A percentile compares a stretch with the other conserved stretches of the same genome.
Evolutionary conservation across 2,797 vertebrate species (phyloP).

Genomic region (Cyprinodon diabolis): DNA sequence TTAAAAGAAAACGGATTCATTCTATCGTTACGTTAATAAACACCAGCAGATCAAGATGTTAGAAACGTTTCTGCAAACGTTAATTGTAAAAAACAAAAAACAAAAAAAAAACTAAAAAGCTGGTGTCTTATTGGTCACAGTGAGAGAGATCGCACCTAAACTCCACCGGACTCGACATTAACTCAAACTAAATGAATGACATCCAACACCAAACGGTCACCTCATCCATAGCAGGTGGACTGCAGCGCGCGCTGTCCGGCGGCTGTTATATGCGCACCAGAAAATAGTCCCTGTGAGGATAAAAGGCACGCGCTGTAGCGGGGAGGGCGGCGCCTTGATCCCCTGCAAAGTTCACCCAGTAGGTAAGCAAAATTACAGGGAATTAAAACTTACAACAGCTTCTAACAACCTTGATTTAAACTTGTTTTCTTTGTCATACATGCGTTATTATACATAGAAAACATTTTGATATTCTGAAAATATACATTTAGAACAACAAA

Average conservation of each 20-base stretch:
- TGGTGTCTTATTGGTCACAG: constrained; percentile 25
- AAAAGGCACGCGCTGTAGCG: constrained; percentile 47
- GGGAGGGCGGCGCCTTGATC: constrained; percentile 51
- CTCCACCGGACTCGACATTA: constrained; percentile 19
- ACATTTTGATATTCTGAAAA: no score
- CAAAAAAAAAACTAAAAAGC: neutral
- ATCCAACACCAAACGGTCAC: neutral
- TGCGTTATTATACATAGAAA: no score
- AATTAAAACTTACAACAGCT: neutral
- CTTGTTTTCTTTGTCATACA: no score
- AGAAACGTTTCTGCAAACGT: neutral
- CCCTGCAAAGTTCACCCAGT: constrained; percentile 64
- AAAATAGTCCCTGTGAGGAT: constrained; percentile 81
- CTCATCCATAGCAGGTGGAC: neutral
- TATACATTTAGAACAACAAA: no score
- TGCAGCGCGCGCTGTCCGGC: constrained; percentile 34
- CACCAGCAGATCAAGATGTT: neutral
- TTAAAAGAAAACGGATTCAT: neutral
- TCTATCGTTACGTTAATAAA: neutral
- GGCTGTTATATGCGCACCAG: constrained; percentile 14
- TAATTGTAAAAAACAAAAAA: neutral
- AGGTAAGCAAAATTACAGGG: constrained; percentile 67
- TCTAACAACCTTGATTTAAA: neutral
- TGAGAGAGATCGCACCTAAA: constrained; percentile 20
- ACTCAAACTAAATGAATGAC: neutral